Evolutionary conservation across 2,888 invertebrate species (phyloP), one percentile per base, ranked within the genome.

Genomic region (Tenthredo distinguenda): DNA sequence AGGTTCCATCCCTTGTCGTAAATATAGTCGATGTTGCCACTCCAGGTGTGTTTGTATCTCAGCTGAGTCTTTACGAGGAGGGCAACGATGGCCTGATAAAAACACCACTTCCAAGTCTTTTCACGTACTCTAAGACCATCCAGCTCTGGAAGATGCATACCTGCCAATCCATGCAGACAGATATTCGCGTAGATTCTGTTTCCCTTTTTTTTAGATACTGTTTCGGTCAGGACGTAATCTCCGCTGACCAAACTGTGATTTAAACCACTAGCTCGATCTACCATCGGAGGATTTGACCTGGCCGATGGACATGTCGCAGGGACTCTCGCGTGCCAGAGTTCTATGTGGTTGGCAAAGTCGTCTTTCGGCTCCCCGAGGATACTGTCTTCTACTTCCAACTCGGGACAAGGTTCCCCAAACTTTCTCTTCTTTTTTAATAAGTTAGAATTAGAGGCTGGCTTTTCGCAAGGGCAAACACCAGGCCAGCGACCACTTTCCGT

Each of bases 61-160:
- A 93, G 82, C 85, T 93, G 93, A 2, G 93, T 93, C 86, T 92
- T 93, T 0, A 90, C 91, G 2, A 93, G 76, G 21, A 93, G 88
- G 2, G 91, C 93, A 6, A 92, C 89, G 21, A 92, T 58, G 0
- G 91, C 92, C 58, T 91, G 92, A 86, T 90, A 92, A 79, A 92
- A 90, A 68, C 92, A 92, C 84, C 93, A 93, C 84, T 93, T 93
- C 93, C 93, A 93, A n/a, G 92, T 91, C 15, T 89, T 91, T 83
- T 40, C 79, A 4, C 91, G 90, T n/a, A 62, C 82, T 31, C 93
- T 89, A 34, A 83, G 47, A 5, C 85, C 72, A 0, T 85, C 86
- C 72, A 93, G 85, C 85, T 93, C 93, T 10, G 84, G 84, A 65
- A 92, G 85, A 86, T 91, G 91, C 93, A 93, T 93, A 0, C 93